Evolutionary conservation across 2,888 invertebrate species (phyloP), one percentile per base, ranked within the genome.

Genomic region (Eilema depressum): DNA sequence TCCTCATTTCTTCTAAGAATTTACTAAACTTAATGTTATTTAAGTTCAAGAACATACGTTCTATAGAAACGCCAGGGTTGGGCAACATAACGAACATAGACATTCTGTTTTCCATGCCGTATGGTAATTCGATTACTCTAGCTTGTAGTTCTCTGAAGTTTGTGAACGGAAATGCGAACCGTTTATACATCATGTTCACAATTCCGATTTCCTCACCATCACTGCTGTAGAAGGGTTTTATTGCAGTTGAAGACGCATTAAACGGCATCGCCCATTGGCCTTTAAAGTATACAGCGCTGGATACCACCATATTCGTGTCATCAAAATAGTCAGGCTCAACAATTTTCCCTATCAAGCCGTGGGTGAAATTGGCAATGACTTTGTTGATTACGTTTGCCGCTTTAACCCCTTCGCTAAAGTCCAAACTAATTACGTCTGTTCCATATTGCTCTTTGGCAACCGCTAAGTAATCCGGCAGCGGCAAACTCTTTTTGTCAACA

Each of bases 101-200:
- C 0, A 95, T 79, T 14, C 94, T 88, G 57, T 94, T 89, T 67
- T 94, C 91, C 23, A 91, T 90, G 73, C 97, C 97, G 77, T 97
- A 98, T 0, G 97, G 97, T 69, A 98, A 82, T 85, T 97, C 97
- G 1, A 98, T 88, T 0, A 96, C 96, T 85, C 96, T 95, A 0
- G 96, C 96, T 79, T 96, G 95, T 26, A 97, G 83, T 8, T 93
- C 89, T 62, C 92, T 91, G 30, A 97, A 93, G 68, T 96, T 94
- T 0, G 96, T 92, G 85, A 96, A 97, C 0, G 96, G 96, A 75
- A 96, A 97, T 30, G 95, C 90, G 23, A 94, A 95, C 63, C 95
- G 91, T 76, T 96, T 96, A 76, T 96, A 96, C 98, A 98, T 98
- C 97, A 98, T 98, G 68, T 96, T 96, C 0, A 97, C 97, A 71